phyloP scores from a whole-genome alignment of 2,888 invertebrate species.

The Lithodes maja region DNA sequence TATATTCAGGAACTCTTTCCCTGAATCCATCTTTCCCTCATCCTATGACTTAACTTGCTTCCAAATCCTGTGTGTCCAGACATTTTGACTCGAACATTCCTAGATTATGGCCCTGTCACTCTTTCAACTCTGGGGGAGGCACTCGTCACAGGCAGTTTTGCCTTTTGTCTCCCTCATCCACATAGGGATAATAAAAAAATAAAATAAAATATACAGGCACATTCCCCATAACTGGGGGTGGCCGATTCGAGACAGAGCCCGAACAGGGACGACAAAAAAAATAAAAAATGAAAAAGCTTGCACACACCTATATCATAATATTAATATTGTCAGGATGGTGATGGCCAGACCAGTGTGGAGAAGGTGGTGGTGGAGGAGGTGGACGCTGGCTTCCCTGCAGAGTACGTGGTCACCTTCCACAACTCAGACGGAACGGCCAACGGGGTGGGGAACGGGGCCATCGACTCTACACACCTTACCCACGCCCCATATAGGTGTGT shows the following conservation, averaged over 20 bases:
- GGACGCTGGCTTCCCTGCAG: constrained; percentile 33
- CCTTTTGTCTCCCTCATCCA: too few species aligned
- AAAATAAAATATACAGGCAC: not conserved
- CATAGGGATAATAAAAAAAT: not conserved
- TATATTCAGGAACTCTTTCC: not conserved
- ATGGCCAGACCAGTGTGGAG: constrained; percentile 48
- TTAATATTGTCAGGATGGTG: constrained; percentile 42
- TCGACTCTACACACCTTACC: constrained; percentile 53
- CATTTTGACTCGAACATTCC: too few species aligned
- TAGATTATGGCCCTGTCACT: too few species aligned
- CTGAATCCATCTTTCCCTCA: too few species aligned
- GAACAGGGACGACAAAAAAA: not conserved
- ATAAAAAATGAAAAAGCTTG: not conserved
- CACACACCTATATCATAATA: too few species aligned
- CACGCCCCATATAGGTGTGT: constrained; percentile 20
- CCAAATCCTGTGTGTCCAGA: too few species aligned
- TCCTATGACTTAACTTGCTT: too few species aligned
- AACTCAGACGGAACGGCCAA: not conserved
- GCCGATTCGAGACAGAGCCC: too few species aligned
- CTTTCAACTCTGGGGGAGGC: too few species aligned
- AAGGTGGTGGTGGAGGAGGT: constrained; percentile 31
- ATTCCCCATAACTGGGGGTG: not conserved
- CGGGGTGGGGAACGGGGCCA: constrained; percentile 26
- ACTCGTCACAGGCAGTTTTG: too few species aligned
- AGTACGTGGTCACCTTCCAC: constrained; percentile 43